Conservation (phyloP, 2,888 invertebrate genomes). For the Drosophila birchii region DNA sequence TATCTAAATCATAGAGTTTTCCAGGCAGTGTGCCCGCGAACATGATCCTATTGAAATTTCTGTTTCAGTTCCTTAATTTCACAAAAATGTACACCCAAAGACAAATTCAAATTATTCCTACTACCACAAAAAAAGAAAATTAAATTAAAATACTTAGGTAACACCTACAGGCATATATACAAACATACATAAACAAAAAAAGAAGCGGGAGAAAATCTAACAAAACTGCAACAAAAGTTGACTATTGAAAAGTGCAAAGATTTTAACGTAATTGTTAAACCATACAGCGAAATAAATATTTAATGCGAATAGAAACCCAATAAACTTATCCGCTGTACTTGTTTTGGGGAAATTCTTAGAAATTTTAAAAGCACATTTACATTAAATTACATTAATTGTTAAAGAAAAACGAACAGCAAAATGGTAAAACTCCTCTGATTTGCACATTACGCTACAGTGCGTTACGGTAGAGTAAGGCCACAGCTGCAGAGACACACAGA, state of each 20-base stretch:
- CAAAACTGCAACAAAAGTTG: constrained; percentile 63
- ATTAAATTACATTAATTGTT: constrained; percentile 64
- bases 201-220: constrained; percentile 36
- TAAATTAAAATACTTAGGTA: constrained; percentile 28
- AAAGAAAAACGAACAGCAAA: constrained; percentile 13
- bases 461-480: constrained; percentile 14
- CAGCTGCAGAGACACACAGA: constrained; percentile 16
- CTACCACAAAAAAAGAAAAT: constrained; percentile 24
- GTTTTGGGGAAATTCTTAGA: constrained; percentile 67
- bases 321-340: constrained; percentile 71
- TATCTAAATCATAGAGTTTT: constrained; percentile 68
- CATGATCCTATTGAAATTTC: constrained; percentile 35
- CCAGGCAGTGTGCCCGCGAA: constrained; percentile 60
- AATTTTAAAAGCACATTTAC: constrained; percentile 62
- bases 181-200: constrained; percentile 38
- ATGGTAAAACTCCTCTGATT: constrained; percentile 13
- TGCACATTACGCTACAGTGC: constrained; percentile 6
- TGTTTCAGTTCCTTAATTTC: constrained; percentile 29
- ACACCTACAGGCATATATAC: constrained; percentile 31
- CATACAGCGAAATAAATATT: constrained; percentile 74
- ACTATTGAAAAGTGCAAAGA: constrained; percentile 79
- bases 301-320: constrained; percentile 34
- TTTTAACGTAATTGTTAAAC: constrained; percentile 80
- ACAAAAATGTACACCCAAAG: constrained; percentile 1
- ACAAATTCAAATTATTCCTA: constrained; percentile 39